Base-by-base conservation (phyloP, 2,888 invertebrate species). In the Diarsia brunnea region DNA sequence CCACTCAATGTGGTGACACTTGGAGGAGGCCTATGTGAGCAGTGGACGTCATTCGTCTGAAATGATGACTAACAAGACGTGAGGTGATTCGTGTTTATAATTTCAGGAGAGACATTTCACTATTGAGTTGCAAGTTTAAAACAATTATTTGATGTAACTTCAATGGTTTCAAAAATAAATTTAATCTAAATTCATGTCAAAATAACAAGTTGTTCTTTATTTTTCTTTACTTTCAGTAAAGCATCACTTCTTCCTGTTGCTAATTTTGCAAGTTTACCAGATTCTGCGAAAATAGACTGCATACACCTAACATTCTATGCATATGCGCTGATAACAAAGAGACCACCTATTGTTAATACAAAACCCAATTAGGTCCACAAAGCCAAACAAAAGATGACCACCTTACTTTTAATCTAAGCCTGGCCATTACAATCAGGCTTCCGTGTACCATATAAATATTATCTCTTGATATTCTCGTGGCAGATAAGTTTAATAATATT, bases 401-500 rank as follows among this genome's bases (percentile, higher is more conserved):
- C 60, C 64, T 24, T 51, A 69, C 51, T 51, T 75, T 72, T 66
- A 73, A 84, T 82, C 75, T 80, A 75, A 49, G 43, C 66, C 71
- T 67, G 68, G 65, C 69, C 69, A 75, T 81, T 68, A 79, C 72
- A 75, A 73, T 79, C 88, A 75, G 69, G 79, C 77, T 85, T 84
- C 87, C 88, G 84, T 82, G 69, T 88, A 63, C 87, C 88, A 84
- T 87, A 82, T 84, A 83, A 76, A 83, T 77, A 78, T 86, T 86
- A 87, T 88, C 87, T 85, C 43, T 73, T 72, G 82, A 73, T 81
- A 81, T 85, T 85, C 78, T 49, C 64, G 74, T 82, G 80, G 78
- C 68, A 85, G 90, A 88, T 86, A 88, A 84, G 81, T 88, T 83
- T 88, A 89, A 90, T 91, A 90, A 90, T 91, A 92, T 91, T 90